Conservation (phyloP, 1,140 invertebrate species). For the Anthonomus grandis region DNA sequence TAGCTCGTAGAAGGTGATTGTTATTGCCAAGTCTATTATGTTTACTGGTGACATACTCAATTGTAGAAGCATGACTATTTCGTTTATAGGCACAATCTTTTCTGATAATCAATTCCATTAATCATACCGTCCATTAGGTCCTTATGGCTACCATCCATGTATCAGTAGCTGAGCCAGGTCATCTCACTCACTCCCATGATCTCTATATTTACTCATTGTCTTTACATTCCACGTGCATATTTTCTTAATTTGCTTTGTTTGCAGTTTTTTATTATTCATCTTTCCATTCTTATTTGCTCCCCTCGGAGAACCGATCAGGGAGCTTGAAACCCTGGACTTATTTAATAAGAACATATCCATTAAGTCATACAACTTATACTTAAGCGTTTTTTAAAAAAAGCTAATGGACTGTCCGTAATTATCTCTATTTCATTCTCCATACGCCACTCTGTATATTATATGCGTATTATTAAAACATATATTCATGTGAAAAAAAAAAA, state of each 20-base stretch:
- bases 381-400: no score
- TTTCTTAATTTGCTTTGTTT: slow-evolving; percentile 5
- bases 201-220: background rate
- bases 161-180: background rate
- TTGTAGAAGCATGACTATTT: slow-evolving; percentile 1
- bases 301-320: no score
- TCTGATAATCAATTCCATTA: background rate
- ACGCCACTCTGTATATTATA: no score
- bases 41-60: background rate
- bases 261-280: no score
- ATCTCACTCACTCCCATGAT: background rate
- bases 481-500: no score
- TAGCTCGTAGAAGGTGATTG: background rate
- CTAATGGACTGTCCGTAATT: no score
- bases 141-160: background rate
- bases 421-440: no score
- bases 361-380: no score
- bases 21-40: background rate
- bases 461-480: no score
- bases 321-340: no score
- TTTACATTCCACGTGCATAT: slow-evolving; percentile 5
- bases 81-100: background rate
- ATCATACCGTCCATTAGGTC: background rate
- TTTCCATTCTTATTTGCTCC: no score
- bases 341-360: no score